Percentiles rank a stretch among this genome's conserved stretches.
phyloP scores from a whole-genome alignment of 2,888 invertebrate species.

The Onthophagus sagittarius region DNA sequence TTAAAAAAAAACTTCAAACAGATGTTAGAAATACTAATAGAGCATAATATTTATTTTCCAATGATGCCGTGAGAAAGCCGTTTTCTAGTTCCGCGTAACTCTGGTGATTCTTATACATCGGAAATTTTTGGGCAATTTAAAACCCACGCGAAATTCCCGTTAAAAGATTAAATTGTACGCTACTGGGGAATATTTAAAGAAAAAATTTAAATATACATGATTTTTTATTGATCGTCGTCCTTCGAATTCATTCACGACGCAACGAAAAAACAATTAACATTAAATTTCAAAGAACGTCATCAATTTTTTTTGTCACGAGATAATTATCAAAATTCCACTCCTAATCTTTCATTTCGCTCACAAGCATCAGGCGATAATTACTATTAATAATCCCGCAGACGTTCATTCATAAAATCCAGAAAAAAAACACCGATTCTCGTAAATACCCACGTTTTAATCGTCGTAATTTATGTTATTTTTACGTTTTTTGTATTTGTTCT shows the following conservation, averaged over 20 bases:
- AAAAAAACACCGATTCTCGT: not conserved
- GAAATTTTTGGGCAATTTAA: not conserved
- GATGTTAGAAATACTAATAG: not conserved
- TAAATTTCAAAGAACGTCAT: too few relatives aligned
- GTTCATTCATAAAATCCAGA: not conserved
- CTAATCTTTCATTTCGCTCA: not conserved
- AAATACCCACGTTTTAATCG: not conserved
- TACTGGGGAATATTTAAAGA: too few relatives aligned
- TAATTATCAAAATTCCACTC: too few relatives aligned
- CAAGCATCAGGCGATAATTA: not conserved
- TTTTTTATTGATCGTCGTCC: too few relatives aligned
- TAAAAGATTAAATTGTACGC: too few relatives aligned
- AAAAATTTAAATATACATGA: too few relatives aligned
- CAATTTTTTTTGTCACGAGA: too few relatives aligned
- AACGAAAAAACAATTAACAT: too few relatives aligned
- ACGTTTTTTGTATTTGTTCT: not conserved
- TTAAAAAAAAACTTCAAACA: not conserved
- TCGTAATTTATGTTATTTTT: not conserved
- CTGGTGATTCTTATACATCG: not conserved
- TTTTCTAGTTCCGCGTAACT: not conserved
- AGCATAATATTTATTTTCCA: not conserved
- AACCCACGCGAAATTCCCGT: not conserved
- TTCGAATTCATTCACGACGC: too few relatives aligned
- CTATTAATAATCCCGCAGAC: not conserved
- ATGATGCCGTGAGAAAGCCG: not conserved